Conservation (phyloP, 2,888 invertebrate species). For the Dryococelus australis region DNA sequence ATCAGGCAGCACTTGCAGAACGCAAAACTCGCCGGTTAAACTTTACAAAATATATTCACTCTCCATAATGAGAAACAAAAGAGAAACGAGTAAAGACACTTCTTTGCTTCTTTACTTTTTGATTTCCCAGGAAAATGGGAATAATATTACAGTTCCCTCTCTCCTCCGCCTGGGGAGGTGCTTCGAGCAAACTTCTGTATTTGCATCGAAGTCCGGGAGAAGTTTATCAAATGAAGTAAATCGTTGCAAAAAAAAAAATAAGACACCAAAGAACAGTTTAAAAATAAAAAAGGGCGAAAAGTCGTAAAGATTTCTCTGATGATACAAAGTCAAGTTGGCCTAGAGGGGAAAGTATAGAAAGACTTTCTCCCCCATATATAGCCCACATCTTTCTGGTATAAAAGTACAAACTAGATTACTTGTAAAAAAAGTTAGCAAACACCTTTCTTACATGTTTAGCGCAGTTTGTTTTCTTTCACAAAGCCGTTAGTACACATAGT, state of each 20-base stretch:
- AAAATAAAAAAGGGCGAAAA: not conserved
- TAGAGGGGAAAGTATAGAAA: not conserved
- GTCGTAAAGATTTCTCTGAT: not conserved
- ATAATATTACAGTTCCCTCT: not conserved
- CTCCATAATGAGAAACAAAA: not conserved
- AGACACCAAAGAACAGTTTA: not conserved
- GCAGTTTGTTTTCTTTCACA: too few species aligned
- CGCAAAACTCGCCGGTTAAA: not conserved
- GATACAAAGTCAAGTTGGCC: not conserved
- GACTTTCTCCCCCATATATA: not conserved
- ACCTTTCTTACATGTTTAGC: too few species aligned
- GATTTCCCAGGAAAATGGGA: constrained; percentile 8
- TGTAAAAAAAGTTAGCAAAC: too few species aligned
- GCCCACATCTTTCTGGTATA: too few species aligned
- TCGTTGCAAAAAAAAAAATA: not conserved
- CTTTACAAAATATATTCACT: constrained; percentile 5
- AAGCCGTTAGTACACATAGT: too few species aligned
- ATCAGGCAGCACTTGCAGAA: not conserved
- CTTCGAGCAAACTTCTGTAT: not conserved
- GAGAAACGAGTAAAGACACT: not conserved
- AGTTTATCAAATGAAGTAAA: not conserved
- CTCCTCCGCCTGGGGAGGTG: not conserved
- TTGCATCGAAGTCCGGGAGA: not conserved
- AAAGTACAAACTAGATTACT: too few species aligned
- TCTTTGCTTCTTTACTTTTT: constrained; percentile 4